Percentiles rank a stretch among this genome's conserved stretches.
phyloP scores from a whole-genome alignment of 2,888 invertebrate species.

The Oxytorus armatus region DNA sequence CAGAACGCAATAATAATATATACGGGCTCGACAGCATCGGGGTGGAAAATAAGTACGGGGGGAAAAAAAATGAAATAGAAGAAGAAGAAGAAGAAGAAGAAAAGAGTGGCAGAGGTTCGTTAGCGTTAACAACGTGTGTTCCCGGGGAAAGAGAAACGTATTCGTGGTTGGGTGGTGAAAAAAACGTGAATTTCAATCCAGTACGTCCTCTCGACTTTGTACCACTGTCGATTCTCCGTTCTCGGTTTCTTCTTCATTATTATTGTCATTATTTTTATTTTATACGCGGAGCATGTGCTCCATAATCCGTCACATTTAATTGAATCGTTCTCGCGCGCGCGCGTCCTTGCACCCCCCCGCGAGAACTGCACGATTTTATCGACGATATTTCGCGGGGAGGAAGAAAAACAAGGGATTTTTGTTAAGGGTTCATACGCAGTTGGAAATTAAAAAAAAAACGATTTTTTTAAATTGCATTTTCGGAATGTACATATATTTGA shows the following conservation, averaged over 20 bases:
- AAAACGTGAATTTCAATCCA: not conserved
- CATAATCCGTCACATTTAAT: too few species aligned
- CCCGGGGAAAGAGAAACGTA: constrained; percentile 13
- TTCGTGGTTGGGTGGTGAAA: constrained; percentile 4
- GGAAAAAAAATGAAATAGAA: too few species aligned
- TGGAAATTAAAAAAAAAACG: too few species aligned
- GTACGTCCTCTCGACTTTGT: constrained; percentile 8
- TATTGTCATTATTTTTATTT: constrained; percentile 1
- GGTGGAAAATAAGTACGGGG: constrained; percentile 39
- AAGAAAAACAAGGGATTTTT: too few species aligned
- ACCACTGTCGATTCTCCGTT: constrained; percentile 7
- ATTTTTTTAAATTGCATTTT: too few species aligned
- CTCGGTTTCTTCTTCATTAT: not conserved
- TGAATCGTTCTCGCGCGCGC: constrained; percentile 16
- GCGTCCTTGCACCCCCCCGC: too few species aligned
- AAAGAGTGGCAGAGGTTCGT: constrained; percentile 58
- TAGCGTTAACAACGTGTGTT: constrained; percentile 58
- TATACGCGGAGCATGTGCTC: too few species aligned
- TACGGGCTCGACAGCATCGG: constrained; percentile 16
- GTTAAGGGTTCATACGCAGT: too few species aligned
- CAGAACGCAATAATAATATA: constrained; percentile 34
- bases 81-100: constrained; percentile 15
- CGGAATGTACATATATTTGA: too few species aligned
- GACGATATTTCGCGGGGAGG: too few species aligned
- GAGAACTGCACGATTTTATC: too few species aligned